Evolutionary conservation across 1,140 invertebrate genomes (phyloP), one percentile per base, ranked within the genome.

Genomic region (Brachionus asplanchnoidis): DNA sequence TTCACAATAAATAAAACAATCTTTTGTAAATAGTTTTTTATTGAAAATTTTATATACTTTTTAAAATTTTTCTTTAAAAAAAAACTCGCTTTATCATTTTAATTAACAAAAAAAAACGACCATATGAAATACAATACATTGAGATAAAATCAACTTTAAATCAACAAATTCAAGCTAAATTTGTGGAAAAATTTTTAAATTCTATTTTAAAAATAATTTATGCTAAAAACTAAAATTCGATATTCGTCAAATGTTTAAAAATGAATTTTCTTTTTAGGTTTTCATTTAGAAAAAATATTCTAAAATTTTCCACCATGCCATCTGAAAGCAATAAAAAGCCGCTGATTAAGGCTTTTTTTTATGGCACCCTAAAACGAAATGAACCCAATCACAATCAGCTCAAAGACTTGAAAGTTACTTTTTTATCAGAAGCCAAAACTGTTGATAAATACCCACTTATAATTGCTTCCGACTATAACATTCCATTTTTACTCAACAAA

Each of bases 361-460:
- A 82, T 46, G 79, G 79, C 12, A 82, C 79, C 3, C 60, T 82
- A 36, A 82, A 82, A 82, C 20, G 53, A 82, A 82, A 82, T 60
- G 50, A 82, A 65, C 79, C 79, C 12, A 82, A 82, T 68, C 32
- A 26, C 26, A 53, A 82, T 17, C 28, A 65, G 12, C n/a, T 82
- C 1, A 12, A 28, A 12, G 17, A 42, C 12, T 44, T 44, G 36
- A 60, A 68, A 17, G 79, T 68, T 1, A 60, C 53, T 26, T 82
- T 65, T 82, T 40, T 82, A 20, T 82, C 53, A 26, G 79, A 82
- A 40, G 79, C 79, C 6, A 65, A 46, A 11, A 82, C 79, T 36
- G 79, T 82, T 23, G 79, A 82, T 5, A 60, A 68, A 44, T 82
- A 68, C 40, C 79, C 79, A 32, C 42, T 82, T 4, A 82, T 82